Percentiles rank a stretch among this genome's conserved stretches.
phyloP scores from a whole-genome alignment of 2,888 invertebrate genomes.

The Andricus quercusramuli region DNA sequence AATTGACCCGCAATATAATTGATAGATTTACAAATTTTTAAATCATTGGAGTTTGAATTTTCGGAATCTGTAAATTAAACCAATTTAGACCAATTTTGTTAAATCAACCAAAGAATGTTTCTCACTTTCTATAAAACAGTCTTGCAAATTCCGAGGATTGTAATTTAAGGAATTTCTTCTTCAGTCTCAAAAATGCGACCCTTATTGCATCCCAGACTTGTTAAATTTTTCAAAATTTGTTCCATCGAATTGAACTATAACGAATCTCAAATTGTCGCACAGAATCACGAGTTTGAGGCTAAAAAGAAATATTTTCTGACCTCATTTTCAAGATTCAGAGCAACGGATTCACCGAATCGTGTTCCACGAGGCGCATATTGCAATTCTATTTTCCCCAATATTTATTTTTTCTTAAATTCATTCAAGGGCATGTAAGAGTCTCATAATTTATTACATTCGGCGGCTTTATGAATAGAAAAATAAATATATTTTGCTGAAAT shows the following conservation, averaged over 20 bases:
- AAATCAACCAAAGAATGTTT: too few species aligned
- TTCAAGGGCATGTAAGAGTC: too few species aligned
- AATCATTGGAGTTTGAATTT: too few species aligned
- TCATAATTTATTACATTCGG: too few species aligned
- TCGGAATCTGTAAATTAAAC: too few species aligned
- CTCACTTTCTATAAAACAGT: background rate
- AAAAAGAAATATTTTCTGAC: background rate
- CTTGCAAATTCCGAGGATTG: background rate
- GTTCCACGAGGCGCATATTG: background rate
- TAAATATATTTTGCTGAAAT: too few species aligned
- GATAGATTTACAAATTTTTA: too few species aligned
- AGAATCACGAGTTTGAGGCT: background rate
- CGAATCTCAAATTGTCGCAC: background rate
- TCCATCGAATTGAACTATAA: background rate
- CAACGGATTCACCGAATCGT: slow-evolving; percentile 1
- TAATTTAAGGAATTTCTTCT: background rate
- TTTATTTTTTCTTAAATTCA: too few species aligned
- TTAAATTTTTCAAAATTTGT: slow-evolving; percentile 9
- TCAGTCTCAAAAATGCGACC: background rate
- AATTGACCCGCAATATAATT: too few species aligned
- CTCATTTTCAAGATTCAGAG: background rate
- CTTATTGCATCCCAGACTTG: background rate
- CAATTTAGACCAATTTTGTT: too few species aligned
- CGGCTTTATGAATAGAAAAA: too few species aligned
- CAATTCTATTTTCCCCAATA: too few species aligned